Evolutionary conservation across 2,113 vertebrate genomes (phyloP).

Genomic region (Microcebus ravelobensis): DNA sequence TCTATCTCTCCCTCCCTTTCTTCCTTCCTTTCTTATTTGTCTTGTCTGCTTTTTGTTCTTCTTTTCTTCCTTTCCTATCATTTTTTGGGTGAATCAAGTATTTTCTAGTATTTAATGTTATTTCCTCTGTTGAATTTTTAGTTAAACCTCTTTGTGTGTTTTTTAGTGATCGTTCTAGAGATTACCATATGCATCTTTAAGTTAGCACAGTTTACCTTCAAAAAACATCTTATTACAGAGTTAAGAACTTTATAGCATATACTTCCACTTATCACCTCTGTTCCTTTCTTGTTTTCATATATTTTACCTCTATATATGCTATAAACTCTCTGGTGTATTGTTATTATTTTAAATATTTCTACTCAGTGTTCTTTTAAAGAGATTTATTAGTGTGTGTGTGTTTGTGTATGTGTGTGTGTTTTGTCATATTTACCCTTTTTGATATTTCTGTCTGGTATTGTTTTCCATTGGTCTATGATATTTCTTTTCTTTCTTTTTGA

Average conservation of each 20-base stretch:
- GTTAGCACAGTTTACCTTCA: not conserved
- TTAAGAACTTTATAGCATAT: not conserved
- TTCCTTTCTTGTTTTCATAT: not conserved
- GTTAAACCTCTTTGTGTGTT: not conserved
- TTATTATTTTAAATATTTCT: not conserved
- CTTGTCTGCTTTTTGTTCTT: not conserved
- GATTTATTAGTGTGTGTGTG: not conserved
- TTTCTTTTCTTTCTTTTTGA: not conserved
- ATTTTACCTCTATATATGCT: not conserved
- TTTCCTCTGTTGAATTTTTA: not conserved
- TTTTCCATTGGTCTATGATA: not conserved
- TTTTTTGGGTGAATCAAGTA: not conserved
- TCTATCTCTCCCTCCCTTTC: not conserved
- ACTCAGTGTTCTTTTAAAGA: not conserved
- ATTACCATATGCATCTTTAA: not conserved
- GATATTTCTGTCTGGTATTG: not conserved
- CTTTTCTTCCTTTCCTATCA: not conserved
- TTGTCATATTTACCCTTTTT: not conserved
- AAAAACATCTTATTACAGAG: not conserved
- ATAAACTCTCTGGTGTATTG: not conserved
- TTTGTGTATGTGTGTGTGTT: not conserved
- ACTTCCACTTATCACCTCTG: not conserved
- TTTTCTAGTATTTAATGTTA: not conserved
- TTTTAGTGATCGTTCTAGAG: not conserved
- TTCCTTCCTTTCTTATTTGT: not conserved